Base-by-base conservation (phyloP, 1,140 invertebrate genomes). In the Chlorops oryzae region DNA sequence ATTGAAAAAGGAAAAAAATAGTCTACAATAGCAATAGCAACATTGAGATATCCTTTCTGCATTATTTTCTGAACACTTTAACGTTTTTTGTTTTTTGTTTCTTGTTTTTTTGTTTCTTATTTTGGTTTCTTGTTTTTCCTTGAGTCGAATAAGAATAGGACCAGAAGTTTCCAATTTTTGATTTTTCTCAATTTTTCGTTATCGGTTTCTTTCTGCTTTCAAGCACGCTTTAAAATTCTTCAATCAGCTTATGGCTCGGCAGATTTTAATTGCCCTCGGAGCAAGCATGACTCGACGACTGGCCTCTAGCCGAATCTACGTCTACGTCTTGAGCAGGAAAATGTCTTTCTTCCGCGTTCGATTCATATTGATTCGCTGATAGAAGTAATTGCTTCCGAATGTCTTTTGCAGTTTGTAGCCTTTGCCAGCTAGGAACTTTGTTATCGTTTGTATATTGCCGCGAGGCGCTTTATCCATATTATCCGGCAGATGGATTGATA, bases 401-500 rank as follows among this genome's bases (percentile, higher is more conserved):
- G 55, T 66, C 28, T 64, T 61, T 56, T 68, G 68, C 52, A 70
- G 42, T 50, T 66, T 69, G 32, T 71, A 71, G 27, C 57, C 63
- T 56, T 71, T 71, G 55, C 58, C 56, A 50, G 59, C 59, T 57
- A 71, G 60, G 56, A 71, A 71, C 55, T 62, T 60, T 46, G 63
- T 71, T 52, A 71, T 61, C 40, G 58, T 61, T 55, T 69, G 62
- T 56, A 69, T 58, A 43, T 71, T 71, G 41, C 59, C 52, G 37
- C 52, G 54, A n/a, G n/a, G n/a, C 32, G 63, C 62, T 51, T 68
- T 59, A 48, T 71, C 68, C 25, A 65, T 59, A 51, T 70, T 61
- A 47, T 71, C 68, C 47, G 63, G 55, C 57, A 72, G 58, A 59
- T 72, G 70, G 58, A 72, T 72, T 52, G 70, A 69, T 51, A 78